These are phyloP conservation scores for Eulacestoma nigropectus DNA, from an alignment of 2,113 vertebrate species.

Conservation along the genomic window DNA sequence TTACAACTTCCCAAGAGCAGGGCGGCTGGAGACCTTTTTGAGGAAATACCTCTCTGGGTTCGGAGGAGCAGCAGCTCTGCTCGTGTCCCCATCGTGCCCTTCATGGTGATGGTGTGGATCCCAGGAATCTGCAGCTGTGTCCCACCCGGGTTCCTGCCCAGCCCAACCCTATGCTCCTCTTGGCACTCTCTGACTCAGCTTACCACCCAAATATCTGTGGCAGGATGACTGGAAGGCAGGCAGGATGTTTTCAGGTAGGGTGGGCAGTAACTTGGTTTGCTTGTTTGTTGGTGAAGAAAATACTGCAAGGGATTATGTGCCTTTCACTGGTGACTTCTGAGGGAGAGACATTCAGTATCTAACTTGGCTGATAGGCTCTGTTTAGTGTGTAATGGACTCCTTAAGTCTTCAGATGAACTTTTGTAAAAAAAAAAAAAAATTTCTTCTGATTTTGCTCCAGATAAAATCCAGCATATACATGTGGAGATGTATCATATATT, in stretches of 20 bases:
- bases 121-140: not conserved
- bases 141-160: rapidly evolving
- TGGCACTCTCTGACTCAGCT: not conserved
- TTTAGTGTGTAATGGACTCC: not conserved
- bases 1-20: not conserved
- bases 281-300: not conserved
- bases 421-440: not conserved
- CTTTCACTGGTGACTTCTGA: not conserved
- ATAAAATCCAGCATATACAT: not conserved
- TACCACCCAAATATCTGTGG: not conserved
- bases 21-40: not conserved
- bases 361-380: not conserved
- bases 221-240: not conserved
- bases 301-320: not conserved
- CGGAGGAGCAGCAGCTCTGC: rapidly evolving
- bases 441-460: not conserved
- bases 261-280: not conserved
- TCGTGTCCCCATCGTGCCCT: not conserved
- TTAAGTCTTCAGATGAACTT: not conserved
- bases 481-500: no score
- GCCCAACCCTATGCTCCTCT: not conserved
- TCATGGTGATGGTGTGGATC: not conserved
- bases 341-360: not conserved
- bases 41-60: rapidly evolving
- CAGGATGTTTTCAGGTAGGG: not conserved